phyloP scores from a whole-genome alignment of 2,888 invertebrate species.

The Standfussiana lucernea region DNA sequence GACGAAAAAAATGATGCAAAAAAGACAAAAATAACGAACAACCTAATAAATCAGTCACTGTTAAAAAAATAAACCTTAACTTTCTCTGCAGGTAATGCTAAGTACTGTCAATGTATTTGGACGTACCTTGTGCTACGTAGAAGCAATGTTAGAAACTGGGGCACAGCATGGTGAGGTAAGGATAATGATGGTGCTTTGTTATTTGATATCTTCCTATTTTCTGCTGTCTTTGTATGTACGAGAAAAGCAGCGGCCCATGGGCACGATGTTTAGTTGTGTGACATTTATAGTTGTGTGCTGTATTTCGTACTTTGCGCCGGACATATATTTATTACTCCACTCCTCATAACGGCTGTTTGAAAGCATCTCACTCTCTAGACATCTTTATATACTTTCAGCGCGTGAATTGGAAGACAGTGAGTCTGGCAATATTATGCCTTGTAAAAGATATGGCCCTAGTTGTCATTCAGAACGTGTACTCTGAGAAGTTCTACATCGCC shows the following conservation, averaged over 20 bases:
- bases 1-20: no score
- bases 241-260: neutral
- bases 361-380: neutral
- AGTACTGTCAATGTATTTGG: neutral
- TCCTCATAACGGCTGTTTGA: neutral
- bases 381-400: conserved; percentile 5
- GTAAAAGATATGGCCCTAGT: conserved; percentile 7
- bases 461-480: conserved; percentile 3
- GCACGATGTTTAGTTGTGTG: no score
- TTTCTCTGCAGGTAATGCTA: neutral
- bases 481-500: conserved; percentile 35
- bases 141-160: neutral
- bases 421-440: neutral
- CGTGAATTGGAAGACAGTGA: neutral
- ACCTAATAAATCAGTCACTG: neutral
- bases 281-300: no score
- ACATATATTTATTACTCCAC: no score
- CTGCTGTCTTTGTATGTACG: no score
- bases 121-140: neutral
- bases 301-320: no score
- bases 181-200: neutral
- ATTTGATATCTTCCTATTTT: no score
- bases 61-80: neutral
- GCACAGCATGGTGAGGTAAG: neutral
- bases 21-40: neutral